These are phyloP conservation scores for Meiosimyza platycephala DNA, from an alignment of 2,888 invertebrate genomes.

Conservation along the genomic window DNA sequence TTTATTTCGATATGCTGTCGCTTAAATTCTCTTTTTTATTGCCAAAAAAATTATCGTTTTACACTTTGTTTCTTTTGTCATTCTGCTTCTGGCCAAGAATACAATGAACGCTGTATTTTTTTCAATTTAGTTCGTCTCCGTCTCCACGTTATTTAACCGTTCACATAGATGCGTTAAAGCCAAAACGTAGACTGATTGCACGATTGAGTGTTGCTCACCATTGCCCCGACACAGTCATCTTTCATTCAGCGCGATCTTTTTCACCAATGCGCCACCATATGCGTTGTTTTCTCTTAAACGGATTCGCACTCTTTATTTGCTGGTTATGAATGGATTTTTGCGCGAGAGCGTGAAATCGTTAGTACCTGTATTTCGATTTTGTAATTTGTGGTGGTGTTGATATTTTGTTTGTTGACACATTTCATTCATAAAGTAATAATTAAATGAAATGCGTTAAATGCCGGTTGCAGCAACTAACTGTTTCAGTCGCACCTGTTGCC, in stretches of 20 bases:
- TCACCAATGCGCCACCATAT: background rate
- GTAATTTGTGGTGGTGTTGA: background rate
- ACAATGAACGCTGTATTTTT: background rate
- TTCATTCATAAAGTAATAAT: conserved; percentile 9
- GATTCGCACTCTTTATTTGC: background rate
- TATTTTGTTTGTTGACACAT: background rate
- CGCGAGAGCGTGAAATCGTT: background rate
- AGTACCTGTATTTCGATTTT: background rate
- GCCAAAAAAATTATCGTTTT: conserved; percentile 12
- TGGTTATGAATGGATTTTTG: conserved; percentile 15
- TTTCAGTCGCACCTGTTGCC: conserved; percentile 30
- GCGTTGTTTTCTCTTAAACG: background rate
- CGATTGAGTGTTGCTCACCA: too few species aligned
- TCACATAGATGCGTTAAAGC: conserved; percentile 59
- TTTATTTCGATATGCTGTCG: background rate
- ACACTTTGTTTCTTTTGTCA: conserved; percentile 3
- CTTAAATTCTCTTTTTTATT: conserved; percentile 8
- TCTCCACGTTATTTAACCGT: conserved; percentile 44
- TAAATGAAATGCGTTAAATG: background rate
- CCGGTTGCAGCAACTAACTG: background rate
- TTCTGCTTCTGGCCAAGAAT: conserved; percentile 6
- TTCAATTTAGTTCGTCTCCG: background rate
- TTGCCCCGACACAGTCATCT: background rate
- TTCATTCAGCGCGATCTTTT: background rate
- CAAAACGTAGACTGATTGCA: conserved; percentile 59